Percentiles rank a stretch among this genome's conserved stretches.
Conservation (phyloP, 1,140 invertebrate genomes). For the Idris sp. region DNA sequence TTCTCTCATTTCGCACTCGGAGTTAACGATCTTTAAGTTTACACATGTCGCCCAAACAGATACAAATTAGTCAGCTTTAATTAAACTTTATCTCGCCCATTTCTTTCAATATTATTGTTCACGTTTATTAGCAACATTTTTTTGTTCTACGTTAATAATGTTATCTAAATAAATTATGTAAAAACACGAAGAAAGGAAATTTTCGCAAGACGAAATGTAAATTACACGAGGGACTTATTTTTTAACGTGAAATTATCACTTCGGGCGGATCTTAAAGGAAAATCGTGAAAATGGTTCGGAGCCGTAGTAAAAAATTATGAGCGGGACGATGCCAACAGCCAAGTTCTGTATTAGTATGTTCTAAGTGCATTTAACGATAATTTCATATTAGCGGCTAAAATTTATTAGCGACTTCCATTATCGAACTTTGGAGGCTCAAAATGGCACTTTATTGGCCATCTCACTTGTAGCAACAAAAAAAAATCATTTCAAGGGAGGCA, state of each 20-base stretch:
- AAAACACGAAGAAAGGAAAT: no score
- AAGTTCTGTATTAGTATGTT: slow-evolving; percentile 70
- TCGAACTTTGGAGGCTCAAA: slow-evolving; percentile 68
- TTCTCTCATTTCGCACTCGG: slow-evolving; percentile 60
- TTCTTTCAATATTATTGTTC: background rate
- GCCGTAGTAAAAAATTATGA: slow-evolving; percentile 70
- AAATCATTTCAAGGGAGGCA: background rate
- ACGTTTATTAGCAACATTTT: background rate
- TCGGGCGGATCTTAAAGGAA: slow-evolving; percentile 39
- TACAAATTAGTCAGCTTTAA: slow-evolving; percentile 54
- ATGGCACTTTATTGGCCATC: slow-evolving; percentile 64
- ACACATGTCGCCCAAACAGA: slow-evolving; percentile 53
- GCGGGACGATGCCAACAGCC: slow-evolving; percentile 65
- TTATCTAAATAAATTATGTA: no score
- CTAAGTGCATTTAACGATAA: slow-evolving; percentile 79
- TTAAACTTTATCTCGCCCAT: slow-evolving; percentile 43
- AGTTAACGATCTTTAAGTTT: slow-evolving; percentile 64
- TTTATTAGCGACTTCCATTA: slow-evolving; percentile 77
- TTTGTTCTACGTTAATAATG: background rate
- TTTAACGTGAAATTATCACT: slow-evolving; percentile 43
- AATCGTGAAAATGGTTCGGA: slow-evolving; percentile 63
- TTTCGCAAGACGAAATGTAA: slow-evolving; percentile 9
- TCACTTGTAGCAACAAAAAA: slow-evolving; percentile 46
- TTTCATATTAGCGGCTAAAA: slow-evolving; percentile 77
- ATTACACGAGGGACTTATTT: slow-evolving; percentile 43